These are phyloP conservation scores for Drosophila elegans DNA, from an alignment of 1,140 invertebrate species.

Conservation along the genomic window DNA sequence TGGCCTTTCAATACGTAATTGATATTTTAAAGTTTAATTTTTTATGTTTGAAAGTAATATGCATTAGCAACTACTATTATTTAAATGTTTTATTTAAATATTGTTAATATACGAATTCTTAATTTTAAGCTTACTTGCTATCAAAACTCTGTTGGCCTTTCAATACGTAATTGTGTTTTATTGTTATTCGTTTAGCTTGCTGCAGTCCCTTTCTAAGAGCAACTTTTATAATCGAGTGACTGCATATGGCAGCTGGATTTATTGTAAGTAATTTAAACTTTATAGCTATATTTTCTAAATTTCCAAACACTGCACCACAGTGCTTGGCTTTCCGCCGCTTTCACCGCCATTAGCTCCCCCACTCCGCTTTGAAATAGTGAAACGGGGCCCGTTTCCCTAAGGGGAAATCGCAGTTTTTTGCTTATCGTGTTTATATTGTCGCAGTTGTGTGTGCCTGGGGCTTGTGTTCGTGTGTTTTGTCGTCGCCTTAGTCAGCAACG, in stretches of 20 bases:
- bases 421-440: conserved; percentile 62
- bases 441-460: conserved; percentile 40
- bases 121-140: not conserved
- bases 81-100: too few species aligned
- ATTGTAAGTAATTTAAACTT: conserved; percentile 3
- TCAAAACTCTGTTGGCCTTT: not conserved
- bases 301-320: conserved; percentile 16
- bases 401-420: conserved; percentile 60
- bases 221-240: conserved; percentile 4
- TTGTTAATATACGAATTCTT: too few species aligned
- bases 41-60: too few species aligned
- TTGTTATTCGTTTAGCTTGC: not conserved
- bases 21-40: too few species aligned
- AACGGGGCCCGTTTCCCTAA: conserved; percentile 1
- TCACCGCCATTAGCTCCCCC: not conserved
- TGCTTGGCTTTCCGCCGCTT: not conserved
- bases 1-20: too few species aligned
- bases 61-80: too few species aligned
- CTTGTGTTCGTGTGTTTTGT: conserved; percentile 51
- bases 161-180: not conserved
- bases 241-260: conserved; percentile 2
- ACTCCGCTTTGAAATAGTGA: not conserved
- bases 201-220: not conserved
- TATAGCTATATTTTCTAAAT: conserved; percentile 6
- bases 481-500: conserved; percentile 46